Evolutionary conservation across 2,113 vertebrate species (phyloP).

Genomic region (Zosterops japonicus): DNA sequence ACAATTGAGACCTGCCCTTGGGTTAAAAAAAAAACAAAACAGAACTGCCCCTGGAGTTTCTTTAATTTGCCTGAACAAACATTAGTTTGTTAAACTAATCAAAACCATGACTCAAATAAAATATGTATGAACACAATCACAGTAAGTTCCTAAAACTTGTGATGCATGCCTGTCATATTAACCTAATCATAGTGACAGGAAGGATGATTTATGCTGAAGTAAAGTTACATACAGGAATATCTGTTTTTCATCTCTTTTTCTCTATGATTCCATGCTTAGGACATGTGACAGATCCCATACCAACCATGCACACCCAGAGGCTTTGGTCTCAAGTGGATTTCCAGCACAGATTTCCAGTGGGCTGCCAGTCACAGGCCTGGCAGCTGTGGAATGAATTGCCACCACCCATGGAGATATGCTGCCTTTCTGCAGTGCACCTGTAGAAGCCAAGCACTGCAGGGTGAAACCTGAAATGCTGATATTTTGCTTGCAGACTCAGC

Average conservation of each 20-base stretch:
- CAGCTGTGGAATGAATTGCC: background rate
- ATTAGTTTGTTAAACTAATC: background rate
- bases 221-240: background rate
- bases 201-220: too few relatives aligned
- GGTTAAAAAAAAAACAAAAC: background rate
- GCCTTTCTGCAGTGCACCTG: background rate
- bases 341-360: background rate
- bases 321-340: background rate
- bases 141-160: background rate
- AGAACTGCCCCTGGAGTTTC: background rate
- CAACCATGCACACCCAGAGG: too few relatives aligned
- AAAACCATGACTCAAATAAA: background rate
- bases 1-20: background rate
- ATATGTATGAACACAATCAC: background rate
- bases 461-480: background rate
- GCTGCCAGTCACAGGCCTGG: background rate
- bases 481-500: accelerated
- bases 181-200: background rate
- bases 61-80: background rate
- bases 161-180: background rate
- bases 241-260: background rate
- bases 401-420: accelerated
- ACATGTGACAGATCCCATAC: accelerated
- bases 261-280: background rate
- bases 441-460: background rate